Percentiles rank a stretch among this genome's conserved stretches.
phyloP scores from a whole-genome alignment of 1,140 invertebrate species.

The Drosophila busckii region DNA sequence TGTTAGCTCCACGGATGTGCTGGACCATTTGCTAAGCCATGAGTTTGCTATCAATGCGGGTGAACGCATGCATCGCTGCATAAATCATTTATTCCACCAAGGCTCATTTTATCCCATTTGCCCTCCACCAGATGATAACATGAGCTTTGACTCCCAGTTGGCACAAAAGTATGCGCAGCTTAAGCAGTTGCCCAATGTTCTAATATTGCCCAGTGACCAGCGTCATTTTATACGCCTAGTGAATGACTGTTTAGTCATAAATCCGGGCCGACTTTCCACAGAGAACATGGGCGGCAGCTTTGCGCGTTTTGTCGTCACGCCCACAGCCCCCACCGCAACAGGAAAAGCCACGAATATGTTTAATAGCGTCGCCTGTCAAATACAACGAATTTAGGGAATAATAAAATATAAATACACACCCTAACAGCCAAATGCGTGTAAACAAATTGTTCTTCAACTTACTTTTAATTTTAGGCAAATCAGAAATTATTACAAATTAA shows the following conservation, averaged over 20 bases:
- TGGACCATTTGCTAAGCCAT: conserved; percentile 88
- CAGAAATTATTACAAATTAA: too few species aligned
- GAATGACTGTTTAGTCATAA: conserved; percentile 88
- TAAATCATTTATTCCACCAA: conserved; percentile 88
- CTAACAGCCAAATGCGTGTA: too few species aligned
- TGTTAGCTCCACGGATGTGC: conserved; percentile 88
- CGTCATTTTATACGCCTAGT: conserved; percentile 85
- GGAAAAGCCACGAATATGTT: conserved; percentile 52
- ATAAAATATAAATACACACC: too few species aligned
- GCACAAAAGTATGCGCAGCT: conserved; percentile 85
- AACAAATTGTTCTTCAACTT: too few species aligned
- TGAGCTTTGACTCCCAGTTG: conserved; percentile 84
- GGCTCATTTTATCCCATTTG: conserved; percentile 90
- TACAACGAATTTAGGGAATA: conserved; percentile 42
- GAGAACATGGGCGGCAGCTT: conserved; percentile 85
- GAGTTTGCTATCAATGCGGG: conserved; percentile 83
- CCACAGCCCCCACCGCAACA: conserved; percentile 40
- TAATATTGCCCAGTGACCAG: conserved; percentile 91
- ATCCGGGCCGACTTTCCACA: conserved; percentile 89
- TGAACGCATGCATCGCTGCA: conserved; percentile 86
- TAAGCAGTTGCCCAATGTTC: conserved; percentile 86
- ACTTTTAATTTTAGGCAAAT: not conserved
- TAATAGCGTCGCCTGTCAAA: conserved; percentile 66
- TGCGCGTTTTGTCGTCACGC: conserved; percentile 78
- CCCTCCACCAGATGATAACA: conserved; percentile 84